Evolutionary conservation across 2,113 vertebrate genomes (phyloP).

Genomic region (Melozone crissalis): DNA sequence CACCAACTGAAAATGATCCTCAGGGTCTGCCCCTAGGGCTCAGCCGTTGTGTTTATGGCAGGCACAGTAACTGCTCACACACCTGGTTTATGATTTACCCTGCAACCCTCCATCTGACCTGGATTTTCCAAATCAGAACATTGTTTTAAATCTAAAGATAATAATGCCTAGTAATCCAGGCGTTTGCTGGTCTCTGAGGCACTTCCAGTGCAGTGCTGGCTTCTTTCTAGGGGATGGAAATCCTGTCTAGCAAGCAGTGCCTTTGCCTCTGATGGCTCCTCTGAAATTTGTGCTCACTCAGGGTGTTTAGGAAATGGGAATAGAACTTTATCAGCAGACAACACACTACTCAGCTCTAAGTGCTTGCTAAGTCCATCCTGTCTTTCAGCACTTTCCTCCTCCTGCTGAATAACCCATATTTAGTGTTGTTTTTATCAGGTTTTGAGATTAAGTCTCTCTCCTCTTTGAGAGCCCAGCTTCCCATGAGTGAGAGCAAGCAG

Average conservation of each 20-base stretch:
- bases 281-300: not conserved
- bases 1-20: not conserved
- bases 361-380: not conserved
- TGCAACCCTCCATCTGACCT: not conserved
- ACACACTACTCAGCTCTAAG: not conserved
- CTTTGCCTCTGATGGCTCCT: not conserved
- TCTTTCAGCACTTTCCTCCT: conserved; percentile 42
- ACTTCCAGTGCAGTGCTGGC: not conserved
- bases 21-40: not conserved
- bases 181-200: not conserved
- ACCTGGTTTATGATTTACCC: not conserved
- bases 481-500: not conserved
- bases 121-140: conserved; percentile 29
- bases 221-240: not conserved
- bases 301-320: not conserved
- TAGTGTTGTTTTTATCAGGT: conserved; percentile 6
- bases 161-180: not conserved
- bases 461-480: not conserved
- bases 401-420: not conserved
- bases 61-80: not conserved
- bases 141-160: conserved; percentile 12
- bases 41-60: not conserved
- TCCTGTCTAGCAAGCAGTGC: not conserved
- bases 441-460: not conserved
- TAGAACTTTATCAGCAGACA: conserved; percentile 3